A percentile compares a stretch with the other conserved stretches of the same genome.
These are phyloP conservation scores for Collichthys lucidus DNA, from an alignment of 2,113 vertebrate genomes.

Conservation along the genomic window DNA sequence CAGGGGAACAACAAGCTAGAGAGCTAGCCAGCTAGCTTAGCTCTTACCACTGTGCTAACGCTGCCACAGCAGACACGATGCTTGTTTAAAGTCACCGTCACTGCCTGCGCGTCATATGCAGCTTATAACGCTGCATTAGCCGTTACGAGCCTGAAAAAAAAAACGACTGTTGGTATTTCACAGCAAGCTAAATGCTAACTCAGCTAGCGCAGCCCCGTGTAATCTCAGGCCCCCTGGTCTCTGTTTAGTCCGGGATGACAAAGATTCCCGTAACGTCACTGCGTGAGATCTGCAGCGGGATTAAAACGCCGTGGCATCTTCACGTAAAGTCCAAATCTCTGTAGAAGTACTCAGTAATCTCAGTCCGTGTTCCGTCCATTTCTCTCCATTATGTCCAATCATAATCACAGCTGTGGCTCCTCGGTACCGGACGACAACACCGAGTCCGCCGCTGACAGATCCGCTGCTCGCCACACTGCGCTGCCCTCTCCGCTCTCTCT, in stretches of 20 bases:
- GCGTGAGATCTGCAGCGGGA: neutral
- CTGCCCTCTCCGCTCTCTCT: neutral
- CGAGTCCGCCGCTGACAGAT: slow-evolving; percentile 54
- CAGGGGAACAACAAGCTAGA: slow-evolving; percentile 61
- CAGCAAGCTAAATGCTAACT: slow-evolving; percentile 42
- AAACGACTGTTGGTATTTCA: neutral
- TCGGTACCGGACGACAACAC: neutral
- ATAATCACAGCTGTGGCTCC: slow-evolving; percentile 8
- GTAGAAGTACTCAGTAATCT: slow-evolving; percentile 26
- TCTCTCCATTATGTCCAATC: slow-evolving; percentile 47
- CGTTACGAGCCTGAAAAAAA: neutral
- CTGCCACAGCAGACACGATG: neutral
- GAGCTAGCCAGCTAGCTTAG: slow-evolving; percentile 57
- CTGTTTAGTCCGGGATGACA: slow-evolving; percentile 48
- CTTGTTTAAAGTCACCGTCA: neutral
- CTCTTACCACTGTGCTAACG: slow-evolving; percentile 17
- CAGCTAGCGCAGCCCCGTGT: slow-evolving; percentile 38
- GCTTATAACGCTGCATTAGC: no score
- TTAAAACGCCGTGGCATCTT: neutral
- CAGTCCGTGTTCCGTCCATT: slow-evolving; percentile 52
- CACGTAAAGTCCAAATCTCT: slow-evolving; percentile 54
- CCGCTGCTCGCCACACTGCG: neutral
- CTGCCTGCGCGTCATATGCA: no score
- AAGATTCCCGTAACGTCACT: slow-evolving; percentile 59
- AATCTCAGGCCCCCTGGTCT: slow-evolving; percentile 66